Evolutionary conservation across 2,113 vertebrate species (phyloP).

Genomic region (Piaya cayana): DNA sequence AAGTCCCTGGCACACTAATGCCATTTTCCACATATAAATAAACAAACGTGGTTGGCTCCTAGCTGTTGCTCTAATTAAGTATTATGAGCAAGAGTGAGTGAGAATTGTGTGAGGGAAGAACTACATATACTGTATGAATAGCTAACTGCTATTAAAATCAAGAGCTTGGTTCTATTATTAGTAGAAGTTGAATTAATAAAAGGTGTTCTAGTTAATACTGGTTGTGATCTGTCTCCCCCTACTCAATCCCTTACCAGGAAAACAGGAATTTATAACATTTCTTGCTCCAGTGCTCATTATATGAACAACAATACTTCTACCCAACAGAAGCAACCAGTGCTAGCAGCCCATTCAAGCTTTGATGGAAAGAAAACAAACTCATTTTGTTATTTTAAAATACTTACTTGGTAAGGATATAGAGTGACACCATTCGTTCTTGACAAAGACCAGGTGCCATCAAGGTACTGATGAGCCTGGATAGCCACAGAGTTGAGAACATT

Average conservation of each 20-base stretch:
- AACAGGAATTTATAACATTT: not conserved
- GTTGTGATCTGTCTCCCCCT: not conserved
- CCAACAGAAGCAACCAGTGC: not conserved
- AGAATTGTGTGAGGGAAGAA: not conserved
- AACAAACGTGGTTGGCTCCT: not conserved
- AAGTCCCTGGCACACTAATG: not conserved
- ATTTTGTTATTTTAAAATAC: not conserved
- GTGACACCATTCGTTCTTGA: slow-evolving; percentile 90
- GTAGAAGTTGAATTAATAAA: not conserved
- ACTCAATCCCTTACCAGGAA: not conserved
- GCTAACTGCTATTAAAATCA: not conserved
- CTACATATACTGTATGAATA: not conserved
- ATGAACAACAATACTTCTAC: not conserved
- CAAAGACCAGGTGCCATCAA: slow-evolving; percentile 83
- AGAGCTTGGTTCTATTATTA: not conserved
- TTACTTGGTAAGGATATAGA: slow-evolving; percentile 95
- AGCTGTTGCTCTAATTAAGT: not conserved
- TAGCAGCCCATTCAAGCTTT: not conserved
- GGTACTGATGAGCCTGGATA: slow-evolving; percentile 88
- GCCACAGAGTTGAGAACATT: slow-evolving; percentile 83
- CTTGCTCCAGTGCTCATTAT: not conserved
- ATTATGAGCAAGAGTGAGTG: not conserved
- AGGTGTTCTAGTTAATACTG: not conserved
- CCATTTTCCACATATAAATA: not conserved
- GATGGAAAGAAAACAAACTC: rapidly evolving